Base-by-base conservation (phyloP, 2,113 vertebrate genomes). In the Neolamprologus modestus region DNA sequence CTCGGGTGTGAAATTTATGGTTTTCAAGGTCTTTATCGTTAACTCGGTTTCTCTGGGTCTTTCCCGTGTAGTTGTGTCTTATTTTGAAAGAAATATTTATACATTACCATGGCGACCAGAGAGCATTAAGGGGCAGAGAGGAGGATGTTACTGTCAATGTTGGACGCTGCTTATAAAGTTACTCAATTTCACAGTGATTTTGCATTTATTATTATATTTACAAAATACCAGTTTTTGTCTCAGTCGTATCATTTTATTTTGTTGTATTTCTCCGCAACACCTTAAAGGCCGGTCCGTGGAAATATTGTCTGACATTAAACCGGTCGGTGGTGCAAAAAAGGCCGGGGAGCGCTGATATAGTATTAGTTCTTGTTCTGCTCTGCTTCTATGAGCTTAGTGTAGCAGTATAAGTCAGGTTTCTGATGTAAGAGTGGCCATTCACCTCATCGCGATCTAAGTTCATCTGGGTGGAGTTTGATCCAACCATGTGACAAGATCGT, bases 241-340 rank as follows among this genome's bases (percentile, higher is more conserved):
- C 0, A 16, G 57, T 61, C 9, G 3, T 33, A 61, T 7, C 9
- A 0, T 61, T 61, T 61, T 33, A 0, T 61, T 61, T 61, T 61
- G 28, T 61, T 61, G 28, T 4, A 19, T 61, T 61, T 61, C 5
- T 33, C 28, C 0, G 1, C 9, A 2, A 61, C 57, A 33, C 2
- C 57, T 1, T 3, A 61, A 61, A 33, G 28, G 28, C 1, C 9
- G 2, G 16, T 3, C 16, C 5, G 3, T 61, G 28, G 2, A 61
- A 61, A 61, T 33, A 19, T 10, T 61, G 28, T 61, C 57, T 61
- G 16, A 61, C 57, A 33, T 61, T 61, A 61, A 61, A 61, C 8
- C 5, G 0, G 9, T 33, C 8, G 2, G 26, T 33, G 57, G 57
- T 33, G 9, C 57, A 61, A 33, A 33, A 4, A 7, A 33, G 28